Base-by-base conservation (phyloP, 1,140 invertebrate species). In the Leguminivora glycinivorella region DNA sequence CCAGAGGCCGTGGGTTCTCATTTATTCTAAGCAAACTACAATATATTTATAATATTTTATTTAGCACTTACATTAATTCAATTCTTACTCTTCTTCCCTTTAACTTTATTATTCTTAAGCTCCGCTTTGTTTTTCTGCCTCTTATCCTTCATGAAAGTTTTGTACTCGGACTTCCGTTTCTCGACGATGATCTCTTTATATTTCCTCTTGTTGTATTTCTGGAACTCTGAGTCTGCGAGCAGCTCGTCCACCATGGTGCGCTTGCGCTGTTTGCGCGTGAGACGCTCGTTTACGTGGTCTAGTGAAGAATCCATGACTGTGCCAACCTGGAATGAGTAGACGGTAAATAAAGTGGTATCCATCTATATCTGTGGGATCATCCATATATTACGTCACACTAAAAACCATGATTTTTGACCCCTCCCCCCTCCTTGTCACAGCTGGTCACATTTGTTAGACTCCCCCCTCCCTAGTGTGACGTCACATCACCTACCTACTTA, bases 211-310 rank as follows among this genome's bases (percentile, higher is more conserved):
- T 96, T 97, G 74, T 95, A 97, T 91, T 95, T 96, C 77, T 95
- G 93, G 82, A 98, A 96, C 79, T 98, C 94, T 14, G 96, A 95
- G 94, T 99, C 97, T 9, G 95, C 95, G 83, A 99, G 89, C 0
- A 99, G 92, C 86, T 99, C 98, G 74, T 99, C 98, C 0, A 99
- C 97, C 71, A 99, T 93, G 0, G 97, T 98, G 25, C 93, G 90
- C 87, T 98, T 99, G 2, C 97, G 93, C 78, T 98, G 93, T 84
- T 97, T 98, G 74, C 96, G 97, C 0, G 96, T 96, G 68, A 98
- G 85, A 67, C 98, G 92, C 74, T 95, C 94, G 72, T 93, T 94
- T 67, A 96, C 96, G 84, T 94, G 95, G 79, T 96, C 95, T 67
- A 95, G 79, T 14, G 95, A 92, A 17, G 95, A 94, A 87, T 96